A percentile compares a stretch with the other conserved stretches of the same genome.
Conservation (phyloP, 1,140 invertebrate species). For the Heterodera carotae region DNA sequence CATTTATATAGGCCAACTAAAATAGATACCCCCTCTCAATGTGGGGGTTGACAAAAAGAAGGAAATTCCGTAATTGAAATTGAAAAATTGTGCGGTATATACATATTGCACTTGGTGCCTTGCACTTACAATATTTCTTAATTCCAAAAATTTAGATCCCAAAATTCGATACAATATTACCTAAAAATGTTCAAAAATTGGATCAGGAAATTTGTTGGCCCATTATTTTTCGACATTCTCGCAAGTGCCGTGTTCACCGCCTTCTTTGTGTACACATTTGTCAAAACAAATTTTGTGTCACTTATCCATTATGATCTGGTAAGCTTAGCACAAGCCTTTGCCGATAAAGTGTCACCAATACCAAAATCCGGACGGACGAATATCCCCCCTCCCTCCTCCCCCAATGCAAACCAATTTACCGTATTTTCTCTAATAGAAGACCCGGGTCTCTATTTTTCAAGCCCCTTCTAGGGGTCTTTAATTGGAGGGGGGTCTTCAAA, state of each 20-base stretch:
- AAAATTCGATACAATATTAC: not conserved
- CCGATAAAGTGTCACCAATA: too few species aligned
- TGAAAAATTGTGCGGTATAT: not conserved
- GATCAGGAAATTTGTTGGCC: constrained; percentile 5
- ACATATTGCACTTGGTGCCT: too few species aligned
- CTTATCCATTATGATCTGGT: constrained; percentile 22
- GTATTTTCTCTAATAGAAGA: too few species aligned
- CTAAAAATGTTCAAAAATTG: not conserved
- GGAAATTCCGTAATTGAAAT: not conserved
- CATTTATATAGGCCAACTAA: too few species aligned
- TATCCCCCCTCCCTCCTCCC: too few species aligned
- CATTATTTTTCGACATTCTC: constrained; percentile 5
- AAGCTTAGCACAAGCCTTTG: too few species aligned
- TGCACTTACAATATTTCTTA: constrained; percentile 4
- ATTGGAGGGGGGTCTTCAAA: too few species aligned
- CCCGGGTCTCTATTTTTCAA: too few species aligned
- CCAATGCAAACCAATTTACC: too few species aligned
- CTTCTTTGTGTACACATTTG: constrained; percentile 1
- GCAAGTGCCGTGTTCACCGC: constrained; percentile 1
- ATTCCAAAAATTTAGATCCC: not conserved
- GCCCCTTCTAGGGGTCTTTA: too few species aligned
- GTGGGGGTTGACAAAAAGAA: not conserved
- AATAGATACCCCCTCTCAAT: too few species aligned
- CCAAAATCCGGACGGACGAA: too few species aligned
- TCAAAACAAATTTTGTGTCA: constrained; percentile 17